These are phyloP conservation scores for Saccopteryx leptura DNA, from an alignment of 2,113 vertebrate genomes.

Conservation along the genomic window DNA sequence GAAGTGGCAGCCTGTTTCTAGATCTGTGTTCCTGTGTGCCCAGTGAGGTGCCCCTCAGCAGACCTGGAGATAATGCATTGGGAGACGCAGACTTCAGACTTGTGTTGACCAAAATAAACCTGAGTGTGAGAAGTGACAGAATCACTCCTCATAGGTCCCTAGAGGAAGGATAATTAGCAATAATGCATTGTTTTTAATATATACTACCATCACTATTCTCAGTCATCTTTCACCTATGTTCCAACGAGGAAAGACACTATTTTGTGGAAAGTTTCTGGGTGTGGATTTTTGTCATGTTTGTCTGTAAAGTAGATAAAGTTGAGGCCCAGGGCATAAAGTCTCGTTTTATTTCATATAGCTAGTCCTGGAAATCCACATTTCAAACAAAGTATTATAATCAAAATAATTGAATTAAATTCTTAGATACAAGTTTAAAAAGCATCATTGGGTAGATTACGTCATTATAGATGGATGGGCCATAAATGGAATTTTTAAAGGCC, in stretches of 20 bases:
- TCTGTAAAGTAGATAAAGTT: background rate
- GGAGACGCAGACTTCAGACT: background rate
- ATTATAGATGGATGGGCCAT: background rate
- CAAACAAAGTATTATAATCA: background rate
- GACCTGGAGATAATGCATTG: background rate
- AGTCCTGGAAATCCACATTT: background rate
- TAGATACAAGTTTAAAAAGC: background rate
- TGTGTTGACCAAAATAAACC: background rate
- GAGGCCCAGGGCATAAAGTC: background rate
- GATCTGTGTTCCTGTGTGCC: background rate
- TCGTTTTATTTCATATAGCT: background rate
- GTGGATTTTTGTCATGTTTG: background rate
- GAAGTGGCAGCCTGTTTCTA: background rate
- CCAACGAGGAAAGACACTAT: background rate
- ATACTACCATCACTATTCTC: background rate
- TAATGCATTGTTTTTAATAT: background rate
- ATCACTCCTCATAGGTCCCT: background rate
- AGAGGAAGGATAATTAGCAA: background rate
- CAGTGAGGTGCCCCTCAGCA: background rate
- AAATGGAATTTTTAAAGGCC: background rate
- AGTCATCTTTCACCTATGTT: background rate
- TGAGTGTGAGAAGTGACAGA: background rate
- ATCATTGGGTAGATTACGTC: background rate
- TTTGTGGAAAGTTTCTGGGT: background rate
- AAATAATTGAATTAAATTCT: slow-evolving; percentile 32